Percentiles rank a stretch among this genome's conserved stretches.
Conservation (phyloP, 2,888 invertebrate genomes). For the Stenodera caucasica region DNA sequence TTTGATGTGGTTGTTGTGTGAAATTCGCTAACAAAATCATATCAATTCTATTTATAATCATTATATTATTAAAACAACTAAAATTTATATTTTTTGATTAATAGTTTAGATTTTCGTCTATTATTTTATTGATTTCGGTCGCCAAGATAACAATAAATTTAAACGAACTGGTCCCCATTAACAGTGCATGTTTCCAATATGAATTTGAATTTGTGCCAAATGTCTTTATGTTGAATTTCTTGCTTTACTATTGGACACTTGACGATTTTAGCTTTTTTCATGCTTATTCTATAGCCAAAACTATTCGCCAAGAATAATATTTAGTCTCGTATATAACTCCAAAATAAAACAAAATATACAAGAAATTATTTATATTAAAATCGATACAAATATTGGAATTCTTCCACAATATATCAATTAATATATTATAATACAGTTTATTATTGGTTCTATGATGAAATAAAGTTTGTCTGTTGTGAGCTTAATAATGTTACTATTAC, state of each 20-base stretch:
- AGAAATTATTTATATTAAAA: not conserved
- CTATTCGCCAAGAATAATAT: not conserved
- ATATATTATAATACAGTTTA: not conserved
- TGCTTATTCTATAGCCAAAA: not conserved
- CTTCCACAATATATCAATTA: no score
- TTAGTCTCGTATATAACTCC: not conserved
- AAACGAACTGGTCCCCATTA: not conserved
- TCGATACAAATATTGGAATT: not conserved
- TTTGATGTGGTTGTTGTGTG: not conserved
- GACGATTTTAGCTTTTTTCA: not conserved
- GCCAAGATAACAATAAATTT: slow-evolving; percentile 2
- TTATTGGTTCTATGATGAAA: not conserved
- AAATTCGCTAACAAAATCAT: not conserved
- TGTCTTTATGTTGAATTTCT: slow-evolving; percentile 2
- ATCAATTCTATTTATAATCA: not conserved
- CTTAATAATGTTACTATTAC: not conserved
- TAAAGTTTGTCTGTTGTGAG: not conserved
- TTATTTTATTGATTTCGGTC: not conserved
- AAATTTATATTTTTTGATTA: no score
- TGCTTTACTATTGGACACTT: not conserved
- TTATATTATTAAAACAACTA: no score
- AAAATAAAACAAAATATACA: not conserved
- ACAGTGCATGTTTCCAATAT: slow-evolving; percentile 1
- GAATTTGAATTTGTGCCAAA: slow-evolving; percentile 5
- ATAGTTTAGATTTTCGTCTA: not conserved